Evolutionary conservation across 2,888 invertebrate species (phyloP), one percentile per base, ranked within the genome.

Genomic region (Serripes groenlandicus): DNA sequence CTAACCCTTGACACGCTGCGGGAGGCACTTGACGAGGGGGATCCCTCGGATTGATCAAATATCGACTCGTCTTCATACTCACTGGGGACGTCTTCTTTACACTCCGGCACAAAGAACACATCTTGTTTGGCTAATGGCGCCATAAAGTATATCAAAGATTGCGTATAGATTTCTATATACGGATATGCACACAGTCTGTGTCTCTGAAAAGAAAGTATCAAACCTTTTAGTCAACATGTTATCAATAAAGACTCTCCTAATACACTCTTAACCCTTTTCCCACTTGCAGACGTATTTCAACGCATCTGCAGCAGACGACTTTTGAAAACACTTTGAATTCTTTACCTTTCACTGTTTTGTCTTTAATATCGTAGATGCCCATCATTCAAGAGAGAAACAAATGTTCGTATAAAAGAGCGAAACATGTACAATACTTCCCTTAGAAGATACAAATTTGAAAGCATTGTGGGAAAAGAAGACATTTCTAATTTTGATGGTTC

Each of bases 71-170:
- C 80, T 26, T 68, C n/a, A n/a, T 84, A 75, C 42, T 88, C 88
- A 21, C 75, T 75, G 28, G 84, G 68, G 37, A 80, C 69, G 56
- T 74, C 30, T 35, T 88, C 83, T n/a, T 87, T 87, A 26, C 91
- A 92, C 85, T 95, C 95, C 15, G 94, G 93, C 0, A 95, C 95
- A 81, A 94, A 95, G 90, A 95, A 95, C 72, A 95, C 94, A 42
- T 94, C 93, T 85, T 95, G 95, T 71, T 92, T 93, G 9, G 95
- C 93, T 52, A 95, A 90, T 0, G 95, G 95, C 5, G 94, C 95
- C 89, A 95, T 91, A 89, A 95, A 95, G 34, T 94, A 88, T 15
- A 95, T 95, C 23, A 85, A 86, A 30, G 91, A 85, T 32, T 92
- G 93, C 79, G 94, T 93, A 86, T 95, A 95, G 11, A 95, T 91